Base-by-base conservation (phyloP, 2,113 vertebrate species). In the Phrynosoma platyrhinos region DNA sequence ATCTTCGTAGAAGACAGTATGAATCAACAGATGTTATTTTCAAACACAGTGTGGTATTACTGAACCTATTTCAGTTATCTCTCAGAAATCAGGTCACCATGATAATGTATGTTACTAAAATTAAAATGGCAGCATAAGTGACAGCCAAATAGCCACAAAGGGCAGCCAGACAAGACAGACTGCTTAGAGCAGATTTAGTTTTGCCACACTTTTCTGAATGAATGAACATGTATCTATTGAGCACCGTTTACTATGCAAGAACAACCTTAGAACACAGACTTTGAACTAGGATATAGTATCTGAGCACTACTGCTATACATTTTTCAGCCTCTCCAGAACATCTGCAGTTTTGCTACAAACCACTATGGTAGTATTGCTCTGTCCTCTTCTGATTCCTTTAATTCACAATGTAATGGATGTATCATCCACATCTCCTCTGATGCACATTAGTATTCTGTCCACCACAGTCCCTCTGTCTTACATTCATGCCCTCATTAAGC, bases 1-100 rank as follows among this genome's bases (percentile, higher is more conserved):
- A 69, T 68, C 58, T 83, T 77, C 42, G 62, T 27, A 55, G 72
- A 53, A 55, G 68, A 14, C 21, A 69, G 64, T 58, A 79, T 88
- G 75, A 88, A 84, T 88, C 75, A 84, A 83, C 82, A 84, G 74
- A 84, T 88, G 75, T 84, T 78, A 79, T 84, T 88, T 88, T 79
- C 74, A 87, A 80, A 72, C 12, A 71, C 47, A 81, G 69, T 30
- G 25, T 83, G 32, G 62, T 42, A 88, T 84, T 79, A 69, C 16
- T 30, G 75, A 58, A 71, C 47, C 75, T 62, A 79, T 71, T 71
- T 84, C 82, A 42, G 74, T 55, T 88, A 58, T 55, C 64, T 71
- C 74, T 84, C 71, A 47, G 66, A 83, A 88, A 78, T n/a, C 47
- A 76, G 87, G 87, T 88, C 64, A 88, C 47, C 81, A n/a, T 88